Conservation (phyloP, 1,140 invertebrate species). For the Aphaenogaster ashmeadi region DNA sequence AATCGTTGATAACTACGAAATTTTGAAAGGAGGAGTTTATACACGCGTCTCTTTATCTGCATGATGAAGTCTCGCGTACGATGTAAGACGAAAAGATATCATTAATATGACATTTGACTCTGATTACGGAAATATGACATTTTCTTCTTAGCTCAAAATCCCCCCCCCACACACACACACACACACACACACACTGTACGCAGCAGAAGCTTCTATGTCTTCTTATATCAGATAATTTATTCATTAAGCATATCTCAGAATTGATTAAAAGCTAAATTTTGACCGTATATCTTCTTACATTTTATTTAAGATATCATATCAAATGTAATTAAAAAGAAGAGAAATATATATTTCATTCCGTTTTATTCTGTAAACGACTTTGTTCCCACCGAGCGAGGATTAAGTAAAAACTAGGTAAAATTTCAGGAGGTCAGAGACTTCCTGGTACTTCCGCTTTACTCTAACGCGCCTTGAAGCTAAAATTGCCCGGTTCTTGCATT, state of each 20-base stretch:
- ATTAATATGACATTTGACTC: background rate
- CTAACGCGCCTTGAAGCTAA: background rate
- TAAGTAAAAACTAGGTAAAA: constrained; percentile 39
- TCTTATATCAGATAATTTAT: background rate
- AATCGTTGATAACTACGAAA: background rate
- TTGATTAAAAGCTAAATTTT: background rate
- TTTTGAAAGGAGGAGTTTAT: constrained; percentile 18
- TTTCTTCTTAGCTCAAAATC: background rate
- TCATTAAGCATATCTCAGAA: background rate
- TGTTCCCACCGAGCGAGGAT: background rate
- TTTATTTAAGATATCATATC: background rate
- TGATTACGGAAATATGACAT: background rate
- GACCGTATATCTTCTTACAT: background rate
- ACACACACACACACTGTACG: too few species aligned
- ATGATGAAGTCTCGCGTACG: background rate
- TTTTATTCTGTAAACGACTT: background rate
- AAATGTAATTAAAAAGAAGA: background rate
- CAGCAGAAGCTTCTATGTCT: background rate
- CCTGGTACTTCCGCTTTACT: background rate
- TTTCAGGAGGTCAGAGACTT: constrained; percentile 12
- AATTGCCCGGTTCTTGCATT: constrained; percentile 49
- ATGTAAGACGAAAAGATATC: too few species aligned
- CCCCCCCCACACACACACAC: too few species aligned
- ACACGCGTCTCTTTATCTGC: background rate
- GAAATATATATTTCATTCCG: background rate